These are phyloP conservation scores for Oriolus oriolus DNA, from an alignment of 2,113 vertebrate genomes.

Conservation along the genomic window DNA sequence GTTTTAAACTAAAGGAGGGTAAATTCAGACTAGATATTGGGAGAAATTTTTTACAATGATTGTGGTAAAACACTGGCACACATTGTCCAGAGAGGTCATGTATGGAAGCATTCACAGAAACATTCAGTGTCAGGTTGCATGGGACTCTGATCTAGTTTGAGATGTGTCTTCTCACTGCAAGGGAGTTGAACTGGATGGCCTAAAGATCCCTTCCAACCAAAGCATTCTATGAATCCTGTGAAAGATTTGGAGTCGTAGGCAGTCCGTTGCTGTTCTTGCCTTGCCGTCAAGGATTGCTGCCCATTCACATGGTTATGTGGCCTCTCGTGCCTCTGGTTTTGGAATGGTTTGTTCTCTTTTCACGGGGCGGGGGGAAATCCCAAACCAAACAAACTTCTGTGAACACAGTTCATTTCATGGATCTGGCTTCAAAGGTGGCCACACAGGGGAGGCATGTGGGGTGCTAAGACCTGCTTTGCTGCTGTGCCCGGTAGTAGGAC, in stretches of 20 bases:
- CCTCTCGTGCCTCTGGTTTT: neutral
- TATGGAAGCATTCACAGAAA: neutral
- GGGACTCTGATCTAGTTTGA: neutral
- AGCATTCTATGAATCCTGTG: neutral
- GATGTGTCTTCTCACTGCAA: neutral
- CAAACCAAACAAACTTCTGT: neutral
- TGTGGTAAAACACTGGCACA: neutral
- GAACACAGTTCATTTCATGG: neutral
- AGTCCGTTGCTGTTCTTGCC: neutral
- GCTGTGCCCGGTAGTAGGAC: neutral
- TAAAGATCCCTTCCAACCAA: neutral
- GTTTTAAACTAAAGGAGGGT: neutral
- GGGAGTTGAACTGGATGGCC: neutral
- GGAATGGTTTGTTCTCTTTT: neutral
- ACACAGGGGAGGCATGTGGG: fast-evolving
- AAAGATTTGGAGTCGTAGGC: neutral
- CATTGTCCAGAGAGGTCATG: neutral
- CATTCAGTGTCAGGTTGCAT: neutral
- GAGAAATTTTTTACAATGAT: neutral
- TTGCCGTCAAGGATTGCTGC: neutral
- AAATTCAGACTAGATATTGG: neutral
- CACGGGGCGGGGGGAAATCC: fast-evolving
- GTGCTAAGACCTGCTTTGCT: neutral
- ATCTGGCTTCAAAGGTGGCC: neutral
- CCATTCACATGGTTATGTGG: neutral